phyloP scores from a whole-genome alignment of 2,888 invertebrate species.

The Muscina levida region DNA sequence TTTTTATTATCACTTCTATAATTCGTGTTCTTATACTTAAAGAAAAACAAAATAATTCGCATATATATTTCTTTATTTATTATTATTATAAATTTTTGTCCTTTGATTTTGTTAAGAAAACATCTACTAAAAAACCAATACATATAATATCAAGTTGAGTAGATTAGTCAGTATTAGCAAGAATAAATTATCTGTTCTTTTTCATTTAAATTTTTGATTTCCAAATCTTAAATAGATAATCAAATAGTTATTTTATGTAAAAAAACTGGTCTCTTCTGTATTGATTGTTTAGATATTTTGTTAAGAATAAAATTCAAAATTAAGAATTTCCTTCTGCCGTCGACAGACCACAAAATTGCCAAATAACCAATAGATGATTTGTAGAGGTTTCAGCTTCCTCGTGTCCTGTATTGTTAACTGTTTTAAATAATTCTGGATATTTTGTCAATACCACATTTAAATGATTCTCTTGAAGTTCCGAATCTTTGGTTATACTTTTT shows the following conservation, averaged over 20 bases:
- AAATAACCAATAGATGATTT: conserved; percentile 84
- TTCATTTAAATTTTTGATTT: conserved; percentile 7
- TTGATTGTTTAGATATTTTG: conserved; percentile 52
- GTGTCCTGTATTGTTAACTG: conserved; percentile 81
- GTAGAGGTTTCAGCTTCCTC: conserved; percentile 87
- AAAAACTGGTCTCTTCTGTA: conserved; percentile 59
- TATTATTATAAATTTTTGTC: too few relatives aligned
- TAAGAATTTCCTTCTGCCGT: conserved; percentile 20
- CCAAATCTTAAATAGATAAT: not conserved
- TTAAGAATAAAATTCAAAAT: conserved; percentile 17
- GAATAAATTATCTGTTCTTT: conserved; percentile 5
- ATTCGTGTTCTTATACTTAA: too few relatives aligned
- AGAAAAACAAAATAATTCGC: too few relatives aligned
- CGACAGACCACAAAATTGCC: conserved; percentile 88
- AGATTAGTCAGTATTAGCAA: conserved; percentile 2
- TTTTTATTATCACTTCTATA: too few relatives aligned
- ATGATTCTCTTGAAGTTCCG: conserved; percentile 86
- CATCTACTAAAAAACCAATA: conserved; percentile 5
- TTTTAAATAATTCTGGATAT: conserved; percentile 90
- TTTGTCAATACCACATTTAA: conserved; percentile 89
- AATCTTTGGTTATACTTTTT: conserved; percentile 86
- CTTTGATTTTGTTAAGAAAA: conserved; percentile 6
- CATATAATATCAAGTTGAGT: not conserved
- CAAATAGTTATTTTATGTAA: conserved; percentile 23
- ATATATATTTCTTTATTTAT: conserved; percentile 24